Evolutionary conservation across 2,113 vertebrate species (phyloP).

Genomic region (Seriola aureovittata): DNA sequence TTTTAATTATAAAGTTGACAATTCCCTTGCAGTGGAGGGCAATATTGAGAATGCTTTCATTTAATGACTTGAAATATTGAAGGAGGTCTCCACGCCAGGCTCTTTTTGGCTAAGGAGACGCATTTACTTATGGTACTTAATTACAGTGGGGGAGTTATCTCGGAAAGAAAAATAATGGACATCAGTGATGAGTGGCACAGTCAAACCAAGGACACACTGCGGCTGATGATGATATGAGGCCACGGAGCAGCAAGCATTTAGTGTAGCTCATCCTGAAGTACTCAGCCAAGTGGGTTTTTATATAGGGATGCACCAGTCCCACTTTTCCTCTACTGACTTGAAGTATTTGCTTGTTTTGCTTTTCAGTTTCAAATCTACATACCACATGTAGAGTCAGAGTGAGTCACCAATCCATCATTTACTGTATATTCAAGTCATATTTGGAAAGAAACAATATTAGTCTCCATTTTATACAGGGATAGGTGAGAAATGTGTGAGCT

Average conservation of each 20-base stretch:
- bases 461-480: background rate
- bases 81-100: background rate
- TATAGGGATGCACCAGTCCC: background rate
- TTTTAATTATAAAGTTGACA: constrained; percentile 13
- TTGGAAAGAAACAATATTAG: background rate
- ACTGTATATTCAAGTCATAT: background rate
- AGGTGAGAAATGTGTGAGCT: background rate
- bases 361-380: background rate
- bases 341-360: background rate
- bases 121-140: constrained; percentile 52
- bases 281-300: constrained; percentile 20
- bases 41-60: constrained; percentile 4
- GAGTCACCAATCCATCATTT: background rate
- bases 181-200: constrained; percentile 52
- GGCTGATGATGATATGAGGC: constrained; percentile 38
- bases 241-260: constrained; percentile 15
- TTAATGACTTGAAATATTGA: constrained; percentile 43
- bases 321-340: background rate
- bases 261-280: constrained; percentile 17
- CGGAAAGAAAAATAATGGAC: constrained; percentile 55
- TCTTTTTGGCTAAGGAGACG: constrained; percentile 28
- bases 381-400: background rate
- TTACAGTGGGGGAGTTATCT: constrained; percentile 47
- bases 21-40: background rate
- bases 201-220: constrained; percentile 66